A percentile compares a stretch with the other conserved stretches of the same genome.
Evolutionary conservation across 23 tunicate genomes (phyloP).

Genomic region (Clavelina lepadiformis): DNA sequence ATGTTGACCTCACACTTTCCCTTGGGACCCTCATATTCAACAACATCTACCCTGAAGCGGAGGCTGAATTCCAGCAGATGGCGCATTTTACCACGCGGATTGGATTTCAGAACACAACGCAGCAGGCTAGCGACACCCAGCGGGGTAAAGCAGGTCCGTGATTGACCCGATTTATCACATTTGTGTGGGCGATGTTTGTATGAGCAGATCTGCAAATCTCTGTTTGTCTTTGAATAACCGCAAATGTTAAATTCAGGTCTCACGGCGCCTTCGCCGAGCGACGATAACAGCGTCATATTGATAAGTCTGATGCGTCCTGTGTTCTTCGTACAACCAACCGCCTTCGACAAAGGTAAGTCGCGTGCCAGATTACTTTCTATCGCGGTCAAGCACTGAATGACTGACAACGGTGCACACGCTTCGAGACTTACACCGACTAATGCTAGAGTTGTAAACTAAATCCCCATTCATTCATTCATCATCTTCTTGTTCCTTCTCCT

Average conservation of each 20-base stretch:
- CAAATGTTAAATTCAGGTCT: no score
- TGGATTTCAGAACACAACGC: slow-evolving; percentile 77
- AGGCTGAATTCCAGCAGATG: slow-evolving; percentile 79
- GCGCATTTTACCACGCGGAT: slow-evolving; percentile 85
- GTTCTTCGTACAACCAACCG: slow-evolving; percentile 93
- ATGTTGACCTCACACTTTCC: slow-evolving; percentile 66
- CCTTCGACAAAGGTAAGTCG: slow-evolving; percentile 85
- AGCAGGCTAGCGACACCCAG: slow-evolving; percentile 2
- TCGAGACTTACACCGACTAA: background rate
- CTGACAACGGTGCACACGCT: background rate
- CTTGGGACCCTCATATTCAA: slow-evolving; percentile 71
- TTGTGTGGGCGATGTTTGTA: no score
- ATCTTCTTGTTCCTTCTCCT: background rate
- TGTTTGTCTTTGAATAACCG: background rate
- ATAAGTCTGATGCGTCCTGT: slow-evolving; percentile 68
- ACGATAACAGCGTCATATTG: slow-evolving; percentile 76
- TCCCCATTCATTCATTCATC: background rate
- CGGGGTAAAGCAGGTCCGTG: no score
- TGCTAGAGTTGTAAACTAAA: background rate
- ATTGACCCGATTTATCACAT: no score
- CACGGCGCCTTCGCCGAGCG: background rate
- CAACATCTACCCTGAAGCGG: slow-evolving; percentile 81
- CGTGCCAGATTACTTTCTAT: background rate
- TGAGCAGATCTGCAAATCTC: no score
- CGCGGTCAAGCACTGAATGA: background rate